Percentiles rank a stretch among this genome's conserved stretches.
phyloP scores from a whole-genome alignment of 1,140 invertebrate genomes.

The Macrosteles quadrilineatus region DNA sequence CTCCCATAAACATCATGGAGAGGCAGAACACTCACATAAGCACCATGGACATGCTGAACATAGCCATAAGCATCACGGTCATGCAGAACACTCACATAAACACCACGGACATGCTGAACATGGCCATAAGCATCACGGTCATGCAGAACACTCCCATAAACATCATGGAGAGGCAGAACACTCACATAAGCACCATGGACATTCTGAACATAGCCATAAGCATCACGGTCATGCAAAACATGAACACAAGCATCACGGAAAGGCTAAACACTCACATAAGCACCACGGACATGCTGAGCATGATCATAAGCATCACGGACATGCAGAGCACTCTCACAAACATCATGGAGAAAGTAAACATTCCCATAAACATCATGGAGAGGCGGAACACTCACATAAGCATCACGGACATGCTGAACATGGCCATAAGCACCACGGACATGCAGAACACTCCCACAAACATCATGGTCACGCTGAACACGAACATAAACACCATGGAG shows the following conservation, averaged over 20 bases:
- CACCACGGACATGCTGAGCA: slow-evolving; percentile 22
- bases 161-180: slow-evolving; percentile 24
- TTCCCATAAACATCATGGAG: slow-evolving; percentile 24
- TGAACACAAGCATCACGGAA: slow-evolving; percentile 12
- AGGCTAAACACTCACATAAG: slow-evolving; percentile 8
- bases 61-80: slow-evolving; percentile 16
- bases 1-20: background rate
- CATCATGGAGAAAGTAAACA: slow-evolving; percentile 9
- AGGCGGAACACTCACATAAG: slow-evolving; percentile 20
- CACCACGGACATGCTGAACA: slow-evolving; percentile 30
- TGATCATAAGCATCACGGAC: slow-evolving; percentile 22
- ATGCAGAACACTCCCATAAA: slow-evolving; percentile 28
- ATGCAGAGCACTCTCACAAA: slow-evolving; percentile 11
- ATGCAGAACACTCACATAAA: slow-evolving; percentile 25
- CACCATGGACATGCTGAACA: slow-evolving; percentile 15
- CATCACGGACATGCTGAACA: slow-evolving; percentile 24
- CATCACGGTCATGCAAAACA: slow-evolving; percentile 23
- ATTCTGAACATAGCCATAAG: slow-evolving; percentile 21
- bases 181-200: slow-evolving; percentile 28
- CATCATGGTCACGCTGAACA: slow-evolving; percentile 18
- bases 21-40: background rate
- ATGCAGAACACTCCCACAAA: slow-evolving; percentile 16
- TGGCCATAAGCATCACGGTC: slow-evolving; percentile 31
- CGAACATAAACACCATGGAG: slow-evolving; percentile 14
- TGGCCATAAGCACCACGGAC: slow-evolving; percentile 20